Evolutionary conservation across 2,797 vertebrate species (phyloP).

Genomic region (Tinamus major): DNA sequence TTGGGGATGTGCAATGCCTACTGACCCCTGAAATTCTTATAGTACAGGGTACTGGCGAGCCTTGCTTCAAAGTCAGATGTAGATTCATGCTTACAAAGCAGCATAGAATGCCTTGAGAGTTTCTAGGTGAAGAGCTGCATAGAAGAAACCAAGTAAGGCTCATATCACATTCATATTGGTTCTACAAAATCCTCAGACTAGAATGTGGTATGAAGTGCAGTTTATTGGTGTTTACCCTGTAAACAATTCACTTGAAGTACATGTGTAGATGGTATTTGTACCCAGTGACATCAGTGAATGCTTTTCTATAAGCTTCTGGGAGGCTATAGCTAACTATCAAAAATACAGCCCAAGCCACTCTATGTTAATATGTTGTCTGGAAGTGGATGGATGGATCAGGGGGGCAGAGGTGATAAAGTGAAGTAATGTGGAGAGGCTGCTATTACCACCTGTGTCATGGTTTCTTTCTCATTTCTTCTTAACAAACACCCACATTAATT

Average conservation of each 20-base stretch:
- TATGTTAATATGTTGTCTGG: not conserved
- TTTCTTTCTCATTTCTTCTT: not conserved
- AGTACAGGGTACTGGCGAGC: not conserved
- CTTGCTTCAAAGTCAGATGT: not conserved
- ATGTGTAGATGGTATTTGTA: not conserved
- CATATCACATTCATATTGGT: not conserved
- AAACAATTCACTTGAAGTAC: not conserved
- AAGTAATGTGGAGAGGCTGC: not conserved
- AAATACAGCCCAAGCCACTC: not conserved
- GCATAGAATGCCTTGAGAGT: not conserved
- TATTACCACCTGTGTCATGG: not conserved
- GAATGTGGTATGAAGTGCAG: not conserved
- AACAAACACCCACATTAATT: not conserved
- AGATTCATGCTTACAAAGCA: not conserved
- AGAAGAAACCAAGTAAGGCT: not conserved
- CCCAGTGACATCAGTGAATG: not conserved
- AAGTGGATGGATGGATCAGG: not conserved
- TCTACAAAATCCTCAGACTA: not conserved
- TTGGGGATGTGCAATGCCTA: not conserved
- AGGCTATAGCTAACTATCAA: not conserved
- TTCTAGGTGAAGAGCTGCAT: not conserved
- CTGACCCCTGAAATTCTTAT: not conserved
- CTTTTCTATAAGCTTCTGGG: not conserved
- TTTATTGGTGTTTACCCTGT: not conserved
- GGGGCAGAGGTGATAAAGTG: not conserved